phyloP scores from a whole-genome alignment of 2,797 vertebrate genomes.

The Atherinosoma microstoma region DNA sequence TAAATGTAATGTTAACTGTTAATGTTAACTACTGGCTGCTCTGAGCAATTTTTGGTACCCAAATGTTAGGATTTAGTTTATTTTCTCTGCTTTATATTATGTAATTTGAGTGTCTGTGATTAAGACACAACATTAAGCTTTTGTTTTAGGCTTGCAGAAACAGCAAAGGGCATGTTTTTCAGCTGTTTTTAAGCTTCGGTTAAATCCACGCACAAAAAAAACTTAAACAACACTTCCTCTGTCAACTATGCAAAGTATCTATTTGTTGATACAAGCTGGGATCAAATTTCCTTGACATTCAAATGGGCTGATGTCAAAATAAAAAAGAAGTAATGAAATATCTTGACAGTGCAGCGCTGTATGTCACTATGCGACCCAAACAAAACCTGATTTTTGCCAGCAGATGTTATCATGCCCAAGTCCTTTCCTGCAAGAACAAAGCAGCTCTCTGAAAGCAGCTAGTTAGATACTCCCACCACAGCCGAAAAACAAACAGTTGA shows the following conservation, averaged over 20 bases:
- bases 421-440: slow-evolving; percentile 73
- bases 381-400: slow-evolving; percentile 56
- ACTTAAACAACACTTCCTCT: neutral
- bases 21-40: too few species aligned
- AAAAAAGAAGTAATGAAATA: slow-evolving; percentile 50
- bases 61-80: neutral
- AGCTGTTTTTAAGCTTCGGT: neutral
- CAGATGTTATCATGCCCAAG: slow-evolving; percentile 67
- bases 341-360: slow-evolving; percentile 30
- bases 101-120: neutral
- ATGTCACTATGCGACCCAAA: slow-evolving; percentile 65
- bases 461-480: slow-evolving; percentile 44
- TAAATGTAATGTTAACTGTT: neutral
- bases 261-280: neutral
- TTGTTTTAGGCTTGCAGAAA: neutral
- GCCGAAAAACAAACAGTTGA: slow-evolving; percentile 57
- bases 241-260: neutral
- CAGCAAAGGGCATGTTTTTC: neutral
- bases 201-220: neutral
- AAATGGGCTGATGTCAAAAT: slow-evolving; percentile 46
- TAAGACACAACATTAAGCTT: neutral
- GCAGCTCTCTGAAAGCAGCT: slow-evolving; percentile 30
- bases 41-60: neutral
- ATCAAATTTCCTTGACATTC: slow-evolving; percentile 44
- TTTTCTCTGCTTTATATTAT: neutral